Percentiles rank a stretch among this genome's conserved stretches.
These are phyloP conservation scores for Dioctria rufipes DNA, from an alignment of 2,888 invertebrate species.

Conservation along the genomic window DNA sequence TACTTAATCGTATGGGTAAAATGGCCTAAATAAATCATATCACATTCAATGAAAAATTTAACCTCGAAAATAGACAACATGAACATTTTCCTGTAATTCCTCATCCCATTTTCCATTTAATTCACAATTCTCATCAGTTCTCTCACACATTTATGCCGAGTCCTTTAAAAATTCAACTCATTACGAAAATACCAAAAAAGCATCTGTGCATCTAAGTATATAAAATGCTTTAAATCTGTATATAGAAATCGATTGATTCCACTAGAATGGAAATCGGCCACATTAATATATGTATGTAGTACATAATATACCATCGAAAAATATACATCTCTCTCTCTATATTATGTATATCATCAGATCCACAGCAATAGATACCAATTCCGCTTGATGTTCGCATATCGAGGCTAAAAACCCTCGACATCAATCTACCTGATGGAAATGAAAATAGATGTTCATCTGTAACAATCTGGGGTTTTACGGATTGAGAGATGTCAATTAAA, in stretches of 20 bases:
- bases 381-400: background rate
- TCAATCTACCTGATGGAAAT: slow-evolving; percentile 63
- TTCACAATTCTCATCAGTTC: too few species aligned
- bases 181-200: too few species aligned
- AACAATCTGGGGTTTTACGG: slow-evolving; percentile 56
- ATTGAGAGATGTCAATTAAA: slow-evolving; percentile 60
- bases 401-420: slow-evolving; percentile 56
- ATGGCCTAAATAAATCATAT: too few species aligned
- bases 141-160: too few species aligned
- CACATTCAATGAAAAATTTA: too few species aligned
- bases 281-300: slow-evolving; percentile 4
- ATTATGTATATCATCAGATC: background rate
- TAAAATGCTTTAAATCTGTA: too few species aligned
- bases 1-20: too few species aligned
- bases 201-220: too few species aligned
- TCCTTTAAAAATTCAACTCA: too few species aligned
- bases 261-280: slow-evolving; percentile 34
- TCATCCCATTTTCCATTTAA: too few species aligned
- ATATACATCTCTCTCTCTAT: background rate
- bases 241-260: slow-evolving; percentile 35
- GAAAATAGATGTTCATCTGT: slow-evolving; percentile 62
- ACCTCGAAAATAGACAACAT: too few species aligned
- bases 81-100: too few species aligned
- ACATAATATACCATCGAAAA: slow-evolving; percentile 9
- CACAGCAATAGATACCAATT: slow-evolving; percentile 29